phyloP scores from a whole-genome alignment of 2,888 invertebrate species.

The Hedychridium roseum region DNA sequence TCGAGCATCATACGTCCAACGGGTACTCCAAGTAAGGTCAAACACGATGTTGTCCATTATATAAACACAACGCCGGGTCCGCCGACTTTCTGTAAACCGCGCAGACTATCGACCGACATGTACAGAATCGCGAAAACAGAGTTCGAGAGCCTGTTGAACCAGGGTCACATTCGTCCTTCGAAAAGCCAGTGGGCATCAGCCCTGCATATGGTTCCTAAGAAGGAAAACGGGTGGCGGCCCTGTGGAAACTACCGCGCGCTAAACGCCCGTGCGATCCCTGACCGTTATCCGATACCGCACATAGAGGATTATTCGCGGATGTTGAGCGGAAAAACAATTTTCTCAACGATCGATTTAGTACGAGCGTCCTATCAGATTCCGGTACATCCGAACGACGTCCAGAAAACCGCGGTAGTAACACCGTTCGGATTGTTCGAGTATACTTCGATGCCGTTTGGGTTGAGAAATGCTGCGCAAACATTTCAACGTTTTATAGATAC shows the following conservation, averaged over 20 bases:
- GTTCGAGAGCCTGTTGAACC: slow-evolving; percentile 44
- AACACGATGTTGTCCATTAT: slow-evolving; percentile 34
- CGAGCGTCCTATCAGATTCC: slow-evolving; percentile 13
- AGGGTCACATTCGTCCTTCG: slow-evolving; percentile 34
- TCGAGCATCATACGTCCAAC: slow-evolving; percentile 19
- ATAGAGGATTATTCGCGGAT: slow-evolving; percentile 11
- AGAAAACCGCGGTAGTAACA: slow-evolving; percentile 13
- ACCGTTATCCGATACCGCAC: slow-evolving; percentile 40
- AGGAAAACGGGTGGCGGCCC: slow-evolving; percentile 42
- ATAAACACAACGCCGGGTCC: slow-evolving; percentile 41
- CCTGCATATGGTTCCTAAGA: slow-evolving; percentile 43
- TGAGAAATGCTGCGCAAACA: slow-evolving; percentile 22
- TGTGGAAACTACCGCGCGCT: slow-evolving; percentile 51
- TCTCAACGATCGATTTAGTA: slow-evolving; percentile 9
- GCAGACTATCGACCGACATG: slow-evolving; percentile 45
- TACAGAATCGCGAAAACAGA: slow-evolving; percentile 42
- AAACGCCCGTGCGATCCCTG: slow-evolving; percentile 41
- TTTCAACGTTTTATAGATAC: slow-evolving; percentile 5
- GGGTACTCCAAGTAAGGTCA: neutral
- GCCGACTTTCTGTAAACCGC: slow-evolving; percentile 37
- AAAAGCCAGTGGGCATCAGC: slow-evolving; percentile 43
- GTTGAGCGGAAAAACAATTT: slow-evolving; percentile 11
- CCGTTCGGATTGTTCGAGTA: slow-evolving; percentile 37
- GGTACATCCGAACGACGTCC: too few relatives aligned
- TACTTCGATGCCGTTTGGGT: slow-evolving; percentile 37